phyloP scores from a whole-genome alignment of 2,888 invertebrate species.

The Oscheius sp. region DNA sequence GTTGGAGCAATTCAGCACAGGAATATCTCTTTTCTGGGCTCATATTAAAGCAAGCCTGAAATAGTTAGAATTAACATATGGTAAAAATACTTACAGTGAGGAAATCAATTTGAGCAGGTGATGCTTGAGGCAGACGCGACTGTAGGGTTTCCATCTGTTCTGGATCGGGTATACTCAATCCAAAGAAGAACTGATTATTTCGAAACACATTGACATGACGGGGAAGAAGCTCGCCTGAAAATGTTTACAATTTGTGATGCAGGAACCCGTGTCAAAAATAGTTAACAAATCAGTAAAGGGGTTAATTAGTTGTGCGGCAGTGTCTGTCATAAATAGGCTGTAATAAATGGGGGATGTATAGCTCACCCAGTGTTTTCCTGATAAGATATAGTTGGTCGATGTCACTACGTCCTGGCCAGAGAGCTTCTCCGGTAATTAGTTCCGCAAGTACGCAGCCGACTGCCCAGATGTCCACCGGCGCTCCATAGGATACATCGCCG shows the following conservation, averaged over 20 bases:
- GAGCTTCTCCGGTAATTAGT: conserved; percentile 80
- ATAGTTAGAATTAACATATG: neutral
- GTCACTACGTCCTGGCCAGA: conserved; percentile 99
- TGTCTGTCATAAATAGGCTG: neutral
- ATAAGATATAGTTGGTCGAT: conserved; percentile 97
- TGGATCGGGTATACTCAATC: conserved; percentile 91
- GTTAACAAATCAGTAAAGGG: neutral
- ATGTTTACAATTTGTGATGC: conserved; percentile 7
- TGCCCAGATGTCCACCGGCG: conserved; percentile 95
- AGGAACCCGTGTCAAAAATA: too few relatives aligned
- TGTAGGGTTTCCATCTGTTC: conserved; percentile 86
- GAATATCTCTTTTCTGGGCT: conserved; percentile 91
- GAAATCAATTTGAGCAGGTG: conserved; percentile 83
- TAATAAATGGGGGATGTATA: neutral
- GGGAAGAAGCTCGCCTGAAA: conserved; percentile 85
- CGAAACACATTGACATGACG: conserved; percentile 95
- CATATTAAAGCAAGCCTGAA: conserved; percentile 91
- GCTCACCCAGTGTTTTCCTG: conserved; percentile 84
- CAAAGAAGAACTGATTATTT: conserved; percentile 92
- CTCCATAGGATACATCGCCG: conserved; percentile 85
- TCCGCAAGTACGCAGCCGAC: conserved; percentile 81
- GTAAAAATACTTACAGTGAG: conserved; percentile 79
- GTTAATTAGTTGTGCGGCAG: neutral
- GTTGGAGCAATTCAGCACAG: conserved; percentile 88
- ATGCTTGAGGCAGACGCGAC: conserved; percentile 84